Percentiles rank a stretch among this genome's conserved stretches.
phyloP scores from a whole-genome alignment of 2,113 vertebrate species.

The Rallus limicola region DNA sequence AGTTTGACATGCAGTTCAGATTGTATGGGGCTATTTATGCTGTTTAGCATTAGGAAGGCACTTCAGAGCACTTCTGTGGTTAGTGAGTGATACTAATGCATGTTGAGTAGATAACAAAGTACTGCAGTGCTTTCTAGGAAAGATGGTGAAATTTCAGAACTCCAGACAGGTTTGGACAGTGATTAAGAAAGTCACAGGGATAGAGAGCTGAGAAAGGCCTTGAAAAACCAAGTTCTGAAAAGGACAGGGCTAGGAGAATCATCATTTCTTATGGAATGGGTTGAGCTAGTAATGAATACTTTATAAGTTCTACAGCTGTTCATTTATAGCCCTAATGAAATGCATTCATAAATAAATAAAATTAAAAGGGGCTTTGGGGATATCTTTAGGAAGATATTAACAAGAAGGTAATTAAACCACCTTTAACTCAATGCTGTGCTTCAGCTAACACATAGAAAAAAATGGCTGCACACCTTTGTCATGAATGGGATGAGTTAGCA shows the following conservation, averaged over 20 bases:
- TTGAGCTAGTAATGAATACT: background rate
- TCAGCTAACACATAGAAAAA: background rate
- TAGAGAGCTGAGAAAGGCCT: background rate
- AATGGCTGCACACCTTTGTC: accelerated
- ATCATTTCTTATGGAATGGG: background rate
- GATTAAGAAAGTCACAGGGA: background rate
- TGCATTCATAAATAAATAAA: background rate
- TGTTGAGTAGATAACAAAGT: accelerated
- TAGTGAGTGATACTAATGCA: background rate
- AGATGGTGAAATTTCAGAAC: background rate
- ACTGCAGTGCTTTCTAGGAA: background rate
- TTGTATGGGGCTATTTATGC: background rate
- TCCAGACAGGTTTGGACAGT: background rate
- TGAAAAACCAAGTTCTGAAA: background rate
- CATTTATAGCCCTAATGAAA: background rate
- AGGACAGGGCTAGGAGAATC: background rate
- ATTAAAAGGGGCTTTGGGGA: background rate
- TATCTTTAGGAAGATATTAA: background rate
- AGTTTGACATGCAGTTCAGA: background rate
- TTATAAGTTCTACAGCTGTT: background rate
- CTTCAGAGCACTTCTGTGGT: background rate
- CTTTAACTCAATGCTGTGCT: background rate
- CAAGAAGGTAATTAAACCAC: background rate
- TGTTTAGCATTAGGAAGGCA: background rate
- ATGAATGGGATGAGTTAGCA: background rate